A percentile compares a stretch with the other conserved stretches of the same genome.
phyloP scores from a whole-genome alignment of 2,797 vertebrate species.

The Pitangus sulphuratus region DNA sequence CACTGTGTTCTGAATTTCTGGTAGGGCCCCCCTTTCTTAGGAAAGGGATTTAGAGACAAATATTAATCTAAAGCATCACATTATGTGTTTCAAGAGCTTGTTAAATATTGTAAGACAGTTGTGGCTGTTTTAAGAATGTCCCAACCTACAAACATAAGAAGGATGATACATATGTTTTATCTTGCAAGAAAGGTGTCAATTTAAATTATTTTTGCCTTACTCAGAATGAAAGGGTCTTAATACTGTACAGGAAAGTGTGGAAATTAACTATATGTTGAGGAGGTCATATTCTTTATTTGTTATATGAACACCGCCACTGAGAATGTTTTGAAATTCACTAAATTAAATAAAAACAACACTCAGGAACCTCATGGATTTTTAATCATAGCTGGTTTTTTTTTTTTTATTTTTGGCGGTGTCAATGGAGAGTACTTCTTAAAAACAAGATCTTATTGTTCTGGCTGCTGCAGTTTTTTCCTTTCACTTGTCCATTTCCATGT shows the following conservation, averaged over 20 bases:
- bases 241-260: background rate
- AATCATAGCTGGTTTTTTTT: background rate
- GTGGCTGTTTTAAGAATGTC: background rate
- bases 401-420: background rate
- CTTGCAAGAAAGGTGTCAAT: background rate
- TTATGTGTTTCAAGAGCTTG: background rate
- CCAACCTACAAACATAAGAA: background rate
- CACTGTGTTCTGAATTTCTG: background rate
- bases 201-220: background rate
- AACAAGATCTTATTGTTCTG: background rate
- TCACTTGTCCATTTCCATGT: background rate
- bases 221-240: background rate
- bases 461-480: background rate
- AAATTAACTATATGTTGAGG: background rate
- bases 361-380: background rate
- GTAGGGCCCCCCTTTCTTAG: fast-evolving
- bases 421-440: background rate
- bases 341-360: background rate
- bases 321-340: background rate
- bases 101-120: background rate
- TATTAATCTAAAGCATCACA: background rate
- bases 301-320: background rate
- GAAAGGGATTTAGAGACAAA: background rate
- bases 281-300: background rate
- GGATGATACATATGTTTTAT: background rate